Evolutionary conservation across 2,113 vertebrate species (phyloP).

Genomic region (Puma concolor): DNA sequence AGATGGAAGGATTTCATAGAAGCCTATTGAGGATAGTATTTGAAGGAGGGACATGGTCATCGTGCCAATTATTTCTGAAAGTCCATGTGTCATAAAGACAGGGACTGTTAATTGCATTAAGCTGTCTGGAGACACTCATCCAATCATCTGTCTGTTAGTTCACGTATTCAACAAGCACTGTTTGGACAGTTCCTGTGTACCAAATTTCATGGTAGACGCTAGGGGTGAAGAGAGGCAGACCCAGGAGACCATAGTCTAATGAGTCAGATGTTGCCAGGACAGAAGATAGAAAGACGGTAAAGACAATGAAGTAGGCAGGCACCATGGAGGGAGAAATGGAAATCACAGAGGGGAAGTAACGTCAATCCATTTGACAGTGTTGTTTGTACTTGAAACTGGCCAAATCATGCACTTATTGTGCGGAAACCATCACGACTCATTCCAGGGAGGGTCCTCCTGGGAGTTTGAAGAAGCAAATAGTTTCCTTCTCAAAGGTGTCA

Average conservation of each 20-base stretch:
- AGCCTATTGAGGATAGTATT: too few species aligned
- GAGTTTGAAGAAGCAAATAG: neutral
- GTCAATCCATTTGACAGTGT: neutral
- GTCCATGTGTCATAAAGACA: neutral
- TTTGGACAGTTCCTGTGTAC: neutral
- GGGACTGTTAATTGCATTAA: neutral
- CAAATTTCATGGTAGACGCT: neutral
- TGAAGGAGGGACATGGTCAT: neutral
- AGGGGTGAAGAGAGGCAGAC: neutral
- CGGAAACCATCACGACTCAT: neutral
- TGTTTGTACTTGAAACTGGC: neutral
- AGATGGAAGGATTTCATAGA: neutral
- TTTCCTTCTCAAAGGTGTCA: neutral
- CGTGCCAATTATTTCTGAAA: neutral
- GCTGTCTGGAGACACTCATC: too few species aligned
- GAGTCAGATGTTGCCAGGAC: neutral
- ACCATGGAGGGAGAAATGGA: neutral
- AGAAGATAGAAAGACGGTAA: neutral
- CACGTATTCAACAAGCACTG: neutral
- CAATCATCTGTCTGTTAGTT: neutral
- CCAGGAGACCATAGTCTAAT: neutral
- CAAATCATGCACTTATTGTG: neutral
- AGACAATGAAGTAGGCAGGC: neutral
- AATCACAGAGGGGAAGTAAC: neutral
- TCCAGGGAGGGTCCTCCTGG: neutral